A percentile compares a stretch with the other conserved stretches of the same genome.
Conservation (phyloP, 1,140 invertebrate species). For the Pseudomyrmex dendroicus region DNA sequence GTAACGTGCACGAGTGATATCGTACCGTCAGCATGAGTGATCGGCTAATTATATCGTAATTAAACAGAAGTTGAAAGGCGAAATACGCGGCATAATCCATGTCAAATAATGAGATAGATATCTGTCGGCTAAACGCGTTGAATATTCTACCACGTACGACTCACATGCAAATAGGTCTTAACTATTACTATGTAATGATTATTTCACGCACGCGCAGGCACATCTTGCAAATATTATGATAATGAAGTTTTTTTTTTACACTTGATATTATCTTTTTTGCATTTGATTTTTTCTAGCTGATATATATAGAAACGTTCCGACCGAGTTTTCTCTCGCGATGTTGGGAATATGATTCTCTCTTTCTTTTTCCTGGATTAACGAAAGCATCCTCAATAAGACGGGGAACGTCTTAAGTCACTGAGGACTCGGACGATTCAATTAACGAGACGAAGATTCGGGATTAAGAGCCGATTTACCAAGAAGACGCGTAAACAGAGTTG, state of each 20-base stretch:
- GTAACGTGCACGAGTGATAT: not conserved
- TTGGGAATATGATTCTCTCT: slow-evolving; percentile 34
- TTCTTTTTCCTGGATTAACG: slow-evolving; percentile 39
- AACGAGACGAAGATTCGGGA: slow-evolving; percentile 56
- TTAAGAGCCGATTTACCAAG: slow-evolving; percentile 57
- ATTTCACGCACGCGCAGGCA: too few species aligned
- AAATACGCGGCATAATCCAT: slow-evolving; percentile 46
- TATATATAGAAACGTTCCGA: not conserved
- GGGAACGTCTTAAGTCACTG: slow-evolving; percentile 15
- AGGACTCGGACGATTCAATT: slow-evolving; percentile 63
- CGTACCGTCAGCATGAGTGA: slow-evolving; percentile 6
- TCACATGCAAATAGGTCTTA: not conserved
- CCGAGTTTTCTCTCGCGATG: slow-evolving; percentile 3
- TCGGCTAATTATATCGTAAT: slow-evolving; percentile 48
- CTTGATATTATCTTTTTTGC: too few species aligned
- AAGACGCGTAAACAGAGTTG: slow-evolving; percentile 74
- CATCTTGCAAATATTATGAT: too few species aligned
- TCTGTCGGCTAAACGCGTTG: not conserved
- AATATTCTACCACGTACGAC: not conserved
- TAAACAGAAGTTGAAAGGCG: slow-evolving; percentile 31
- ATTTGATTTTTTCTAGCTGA: not conserved
- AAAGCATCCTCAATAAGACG: slow-evolving; percentile 34
- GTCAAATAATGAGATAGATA: slow-evolving; percentile 37
- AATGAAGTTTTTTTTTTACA: too few species aligned
- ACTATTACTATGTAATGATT: too few species aligned